Evolutionary conservation across 2,888 invertebrate species (phyloP).

Genomic region (Euplagia quadripunctaria): DNA sequence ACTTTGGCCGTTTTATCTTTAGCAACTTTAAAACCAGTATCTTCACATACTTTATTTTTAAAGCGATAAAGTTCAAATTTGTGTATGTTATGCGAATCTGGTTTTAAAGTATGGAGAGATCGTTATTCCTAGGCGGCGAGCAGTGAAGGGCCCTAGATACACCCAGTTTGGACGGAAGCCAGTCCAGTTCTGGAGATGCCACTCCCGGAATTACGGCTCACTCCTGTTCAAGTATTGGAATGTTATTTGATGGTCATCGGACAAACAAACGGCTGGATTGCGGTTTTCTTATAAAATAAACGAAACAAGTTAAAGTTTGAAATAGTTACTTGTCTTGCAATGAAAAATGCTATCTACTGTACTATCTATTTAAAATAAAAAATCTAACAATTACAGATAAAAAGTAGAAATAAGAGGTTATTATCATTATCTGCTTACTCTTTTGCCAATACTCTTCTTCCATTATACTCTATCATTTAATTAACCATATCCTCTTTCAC

Average conservation of each 20-base stretch:
- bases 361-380: too few relatives aligned
- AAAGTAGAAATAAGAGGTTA: too few relatives aligned
- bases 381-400: too few relatives aligned
- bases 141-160: constrained; percentile 63
- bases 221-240: constrained; percentile 35
- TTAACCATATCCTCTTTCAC: too few relatives aligned
- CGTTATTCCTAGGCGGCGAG: constrained; percentile 70
- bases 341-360: not conserved
- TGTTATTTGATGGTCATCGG: constrained; percentile 49
- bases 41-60: constrained; percentile 22
- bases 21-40: constrained; percentile 6
- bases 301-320: not conserved
- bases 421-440: too few relatives aligned
- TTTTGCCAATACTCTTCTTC: too few relatives aligned
- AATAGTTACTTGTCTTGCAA: not conserved
- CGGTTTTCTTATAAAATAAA: not conserved
- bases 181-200: constrained; percentile 52
- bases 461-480: too few relatives aligned
- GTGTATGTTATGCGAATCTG: constrained; percentile 20
- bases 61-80: constrained; percentile 38
- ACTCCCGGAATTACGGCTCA: constrained; percentile 50
- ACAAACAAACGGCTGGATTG: constrained; percentile 34
- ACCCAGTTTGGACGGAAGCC: constrained; percentile 60
- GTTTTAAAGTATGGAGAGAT: constrained; percentile 57
- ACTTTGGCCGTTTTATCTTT: constrained; percentile 14